Evolutionary conservation across 2,888 invertebrate species (phyloP), one percentile per base, ranked within the genome.

Genomic region (Lydus trimaculatus): DNA sequence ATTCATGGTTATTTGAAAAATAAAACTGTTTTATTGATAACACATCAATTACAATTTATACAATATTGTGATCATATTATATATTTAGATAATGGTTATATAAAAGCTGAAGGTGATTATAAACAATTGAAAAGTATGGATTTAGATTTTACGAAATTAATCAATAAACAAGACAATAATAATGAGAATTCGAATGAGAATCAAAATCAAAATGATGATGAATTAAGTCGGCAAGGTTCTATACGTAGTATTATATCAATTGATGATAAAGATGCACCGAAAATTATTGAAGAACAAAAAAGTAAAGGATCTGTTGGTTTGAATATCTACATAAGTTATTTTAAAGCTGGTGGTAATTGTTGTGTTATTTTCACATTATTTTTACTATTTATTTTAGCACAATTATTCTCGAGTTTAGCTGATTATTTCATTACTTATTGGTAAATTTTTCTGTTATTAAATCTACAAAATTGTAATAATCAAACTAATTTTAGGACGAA

Each of bases 341-440:
- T 95, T 64, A 82, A 84, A 20, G 93, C 94, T 6, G 92, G 93
- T 58, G 94, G 95, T 0, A 91, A 92, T 76, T 89, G 89, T 71
- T 87, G 89, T 65, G 78, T 91, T 4, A 88, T 94, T 58, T 80
- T 88, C 36, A 81, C 90, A 0, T 88, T 94, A 84, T 78, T 91
- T 15, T 56, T 89, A 2, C 88, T 94, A 59, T 93, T 92, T 74
- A 75, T 91, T 23, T 73, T 91, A 0, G 88, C 94, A 0, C 95
- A 96, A 85, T 77, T 90, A 8, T 85, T 92, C 61, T 93, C 92
- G 0, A 95, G 94, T n/a, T 89, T 90, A 23, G 90, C 93, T 0
- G 96, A 96, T 83, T 95, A 91, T 86, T 95, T 94, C 87, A 90
- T 95, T 6, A 90, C 93, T 4, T 91, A 89, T 80, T 95, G 94